Conservation (phyloP, 2,113 vertebrate species). For the Sclerurus mexicanus region DNA sequence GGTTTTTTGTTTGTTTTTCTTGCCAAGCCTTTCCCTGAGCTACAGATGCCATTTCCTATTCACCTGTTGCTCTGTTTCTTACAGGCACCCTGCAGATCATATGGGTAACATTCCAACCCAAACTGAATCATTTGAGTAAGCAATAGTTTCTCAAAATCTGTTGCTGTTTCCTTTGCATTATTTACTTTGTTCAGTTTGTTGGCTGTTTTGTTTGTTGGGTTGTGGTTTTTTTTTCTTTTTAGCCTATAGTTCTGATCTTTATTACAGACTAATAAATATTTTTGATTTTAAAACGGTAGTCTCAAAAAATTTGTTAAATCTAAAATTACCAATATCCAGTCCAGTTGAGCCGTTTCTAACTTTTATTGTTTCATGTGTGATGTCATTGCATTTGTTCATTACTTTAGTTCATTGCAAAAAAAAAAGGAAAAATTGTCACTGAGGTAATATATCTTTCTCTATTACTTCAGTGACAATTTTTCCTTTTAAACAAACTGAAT, state of each 20-base stretch:
- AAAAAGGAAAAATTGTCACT: neutral
- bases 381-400: neutral
- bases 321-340: neutral
- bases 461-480: neutral
- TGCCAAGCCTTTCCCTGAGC: constrained; percentile 57
- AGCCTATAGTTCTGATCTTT: neutral
- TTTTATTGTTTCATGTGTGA: neutral
- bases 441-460: neutral
- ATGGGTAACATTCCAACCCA: constrained; percentile 40
- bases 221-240: neutral
- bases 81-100: constrained; percentile 49
- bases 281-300: neutral
- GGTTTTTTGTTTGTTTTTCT: constrained; percentile 43
- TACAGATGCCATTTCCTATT: constrained; percentile 61
- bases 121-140: constrained; percentile 28
- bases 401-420: neutral
- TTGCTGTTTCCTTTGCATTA: constrained; percentile 23
- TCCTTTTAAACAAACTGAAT: neutral
- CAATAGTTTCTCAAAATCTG: constrained; percentile 51
- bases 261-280: neutral
- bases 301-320: neutral
- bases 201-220: neutral
- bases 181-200: neutral
- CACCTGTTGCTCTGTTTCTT: constrained; percentile 61
- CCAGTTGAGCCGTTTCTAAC: neutral